A percentile compares a stretch with the other conserved stretches of the same genome.
Evolutionary conservation across 2,113 vertebrate genomes (phyloP).

Genomic region (Vulpes ferrilata): DNA sequence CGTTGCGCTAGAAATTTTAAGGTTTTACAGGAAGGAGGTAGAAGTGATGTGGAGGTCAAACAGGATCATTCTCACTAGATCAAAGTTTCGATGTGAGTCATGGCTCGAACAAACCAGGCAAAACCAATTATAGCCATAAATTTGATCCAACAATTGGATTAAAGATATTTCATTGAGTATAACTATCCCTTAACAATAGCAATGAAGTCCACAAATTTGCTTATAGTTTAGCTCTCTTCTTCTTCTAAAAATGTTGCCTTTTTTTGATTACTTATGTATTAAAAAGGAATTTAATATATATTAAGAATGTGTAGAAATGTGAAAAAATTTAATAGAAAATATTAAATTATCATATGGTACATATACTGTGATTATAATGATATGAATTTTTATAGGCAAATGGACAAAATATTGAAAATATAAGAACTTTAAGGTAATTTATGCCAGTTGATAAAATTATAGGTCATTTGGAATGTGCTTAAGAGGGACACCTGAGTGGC

Average conservation of each 20-base stretch:
- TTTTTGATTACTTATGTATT: not conserved
- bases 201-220: not conserved
- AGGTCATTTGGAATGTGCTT: not conserved
- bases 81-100: not conserved
- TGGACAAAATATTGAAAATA: not conserved
- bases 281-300: conserved; percentile 8
- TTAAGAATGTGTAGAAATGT: not conserved
- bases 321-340: not conserved
- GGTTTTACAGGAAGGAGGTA: not conserved
- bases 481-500: not conserved
- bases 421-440: not conserved
- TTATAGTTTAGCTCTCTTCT: not conserved
- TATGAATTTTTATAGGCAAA: not conserved
- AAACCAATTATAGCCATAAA: not conserved
- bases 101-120: not conserved
- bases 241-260: not conserved
- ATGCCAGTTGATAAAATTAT: not conserved
- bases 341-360: not conserved
- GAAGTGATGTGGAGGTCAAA: not conserved
- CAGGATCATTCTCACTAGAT: not conserved
- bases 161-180: not conserved
- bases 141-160: not conserved
- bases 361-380: not conserved
- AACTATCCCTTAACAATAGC: not conserved
- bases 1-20: not conserved